Evolutionary conservation across 1,140 invertebrate genomes (phyloP).

Genomic region (Trichonephila inaurata): DNA sequence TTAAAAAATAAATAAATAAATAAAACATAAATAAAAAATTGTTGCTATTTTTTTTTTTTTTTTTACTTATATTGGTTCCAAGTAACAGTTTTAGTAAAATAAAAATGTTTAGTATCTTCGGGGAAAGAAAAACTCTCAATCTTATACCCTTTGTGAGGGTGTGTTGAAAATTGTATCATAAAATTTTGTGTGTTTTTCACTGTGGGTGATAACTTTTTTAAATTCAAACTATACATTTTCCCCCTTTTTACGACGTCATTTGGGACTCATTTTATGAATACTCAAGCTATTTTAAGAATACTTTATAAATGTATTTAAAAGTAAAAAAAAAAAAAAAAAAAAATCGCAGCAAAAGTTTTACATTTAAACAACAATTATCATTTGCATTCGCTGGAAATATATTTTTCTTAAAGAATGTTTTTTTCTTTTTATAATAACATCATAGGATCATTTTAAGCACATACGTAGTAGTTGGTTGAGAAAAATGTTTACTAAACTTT

Average conservation of each 20-base stretch:
- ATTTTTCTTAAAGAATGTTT: too few species aligned
- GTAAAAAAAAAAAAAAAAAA: too few species aligned
- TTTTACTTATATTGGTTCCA: too few species aligned
- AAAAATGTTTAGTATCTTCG: not conserved
- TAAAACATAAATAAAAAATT: too few species aligned
- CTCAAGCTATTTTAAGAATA: not conserved
- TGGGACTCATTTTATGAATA: not conserved
- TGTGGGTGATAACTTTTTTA: not conserved
- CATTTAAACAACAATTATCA: not conserved
- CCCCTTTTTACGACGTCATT: not conserved
- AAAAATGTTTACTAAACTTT: too few species aligned
- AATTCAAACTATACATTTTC: not conserved
- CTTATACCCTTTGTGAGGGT: not conserved
- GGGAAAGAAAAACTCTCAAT: not conserved
- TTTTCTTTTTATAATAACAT: too few species aligned
- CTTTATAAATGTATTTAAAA: not conserved
- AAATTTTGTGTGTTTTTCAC: constrained; percentile 40
- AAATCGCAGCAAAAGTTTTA: too few species aligned
- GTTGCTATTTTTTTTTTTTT: too few species aligned
- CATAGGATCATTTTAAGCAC: too few species aligned
- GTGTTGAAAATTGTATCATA: not conserved
- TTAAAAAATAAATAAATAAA: too few species aligned
- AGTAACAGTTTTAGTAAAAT: not conserved
- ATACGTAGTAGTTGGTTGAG: too few species aligned
- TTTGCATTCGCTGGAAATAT: not conserved